Conservation (phyloP, 2,113 vertebrate genomes). For the Melanerpes aurifrons region DNA sequence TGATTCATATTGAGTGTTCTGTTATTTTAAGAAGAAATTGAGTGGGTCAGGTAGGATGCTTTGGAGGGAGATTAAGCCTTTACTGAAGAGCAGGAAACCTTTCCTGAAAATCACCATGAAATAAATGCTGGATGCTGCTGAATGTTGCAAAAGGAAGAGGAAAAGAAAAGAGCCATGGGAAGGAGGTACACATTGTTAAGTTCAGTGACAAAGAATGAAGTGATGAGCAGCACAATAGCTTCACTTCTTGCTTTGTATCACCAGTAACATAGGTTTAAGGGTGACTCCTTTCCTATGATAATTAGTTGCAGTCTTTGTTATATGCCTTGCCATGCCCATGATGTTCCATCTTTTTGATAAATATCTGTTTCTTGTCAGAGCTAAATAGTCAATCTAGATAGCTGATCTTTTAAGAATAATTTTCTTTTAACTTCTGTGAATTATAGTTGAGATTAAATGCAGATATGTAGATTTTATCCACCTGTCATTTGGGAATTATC, state of each 20-base stretch:
- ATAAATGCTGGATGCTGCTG: neutral
- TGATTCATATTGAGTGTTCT: neutral
- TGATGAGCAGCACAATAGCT: neutral
- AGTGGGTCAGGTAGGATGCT: neutral
- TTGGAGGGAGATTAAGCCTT: neutral
- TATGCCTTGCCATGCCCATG: neutral
- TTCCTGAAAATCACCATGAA: neutral
- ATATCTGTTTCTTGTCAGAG: neutral
- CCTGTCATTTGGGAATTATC: neutral
- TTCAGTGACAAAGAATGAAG: neutral
- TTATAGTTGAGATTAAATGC: neutral
- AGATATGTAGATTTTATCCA: neutral
- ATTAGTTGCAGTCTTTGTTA: neutral
- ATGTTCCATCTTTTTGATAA: neutral
- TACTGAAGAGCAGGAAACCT: neutral
- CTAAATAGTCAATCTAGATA: neutral
- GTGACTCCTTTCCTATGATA: neutral
- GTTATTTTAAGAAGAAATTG: neutral
- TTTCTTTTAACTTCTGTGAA: neutral
- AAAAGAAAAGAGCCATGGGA: neutral
- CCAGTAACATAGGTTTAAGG: neutral
- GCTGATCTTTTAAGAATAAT: neutral
- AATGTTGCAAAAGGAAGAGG: neutral
- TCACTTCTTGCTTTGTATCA: neutral
- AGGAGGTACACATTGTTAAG: fast-evolving